Evolutionary conservation across 2,797 vertebrate species (phyloP), one percentile per base, ranked within the genome.

Genomic region (Cuculus canorus): DNA sequence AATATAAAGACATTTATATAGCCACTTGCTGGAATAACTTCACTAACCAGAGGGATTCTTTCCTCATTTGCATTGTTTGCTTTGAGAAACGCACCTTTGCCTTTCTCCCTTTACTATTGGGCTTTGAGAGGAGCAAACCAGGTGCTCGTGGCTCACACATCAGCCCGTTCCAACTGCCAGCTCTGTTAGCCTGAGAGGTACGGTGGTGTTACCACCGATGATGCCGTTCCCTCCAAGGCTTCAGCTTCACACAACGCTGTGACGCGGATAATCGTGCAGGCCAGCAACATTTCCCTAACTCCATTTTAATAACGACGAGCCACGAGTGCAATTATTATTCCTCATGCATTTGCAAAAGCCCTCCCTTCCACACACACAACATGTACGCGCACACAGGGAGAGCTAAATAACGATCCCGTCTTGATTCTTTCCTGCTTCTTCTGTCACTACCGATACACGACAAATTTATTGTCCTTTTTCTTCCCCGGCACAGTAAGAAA

Each of bases 1-100:
- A 98, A 98, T 97, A 98, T 98, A 97, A 98, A 98, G 97, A 97
- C 97, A 97, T 98, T 98, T 98, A 98, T 98, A 97, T 97, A 96
- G 97, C 97, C 97, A 97, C 97, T 98, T 97, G 97, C 97, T 97
- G 94, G 93, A 96, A 92, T 96, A 97, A 97, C 97, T 97, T 96
- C 92, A 60, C 92, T 95, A 98, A 97, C 94, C 60, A 14, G 86
- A 92, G 93, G 95, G 79, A 94, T 96, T 92, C 95, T 96, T 93
- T 77, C 39, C 92, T 95, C 95, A 95, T 97, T 96, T 96, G 59
- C 95, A 92, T 92, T 86, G 23, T 75, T 52, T 87, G 64, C 79
- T 86, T 80, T 81, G 83, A 50, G 76, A 76, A 69, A 86, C 33
- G 65, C 39, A 72, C 86, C 91, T 95, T 80, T 82, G 80, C 90